Evolutionary conservation across 1,140 invertebrate species (phyloP).

Genomic region (Zaprionus davidi): DNA sequence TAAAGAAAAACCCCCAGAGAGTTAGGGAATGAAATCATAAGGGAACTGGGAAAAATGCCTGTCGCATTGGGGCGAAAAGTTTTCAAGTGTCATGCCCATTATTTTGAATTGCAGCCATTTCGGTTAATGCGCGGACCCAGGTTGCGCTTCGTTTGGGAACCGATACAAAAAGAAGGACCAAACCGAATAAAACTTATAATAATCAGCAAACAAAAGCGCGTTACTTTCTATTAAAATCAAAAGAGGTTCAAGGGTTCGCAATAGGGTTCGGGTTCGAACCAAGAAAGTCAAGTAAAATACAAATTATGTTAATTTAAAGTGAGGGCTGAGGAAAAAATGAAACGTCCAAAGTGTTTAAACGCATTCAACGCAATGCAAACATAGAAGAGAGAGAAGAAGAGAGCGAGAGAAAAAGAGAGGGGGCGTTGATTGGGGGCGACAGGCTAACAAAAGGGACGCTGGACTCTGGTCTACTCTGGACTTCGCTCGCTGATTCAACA

Average conservation of each 20-base stretch:
- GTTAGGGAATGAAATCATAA: neutral
- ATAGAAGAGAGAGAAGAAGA: neutral
- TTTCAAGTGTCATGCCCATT: conserved; percentile 71
- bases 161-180: conserved; percentile 51
- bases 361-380: conserved; percentile 45
- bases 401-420: neutral
- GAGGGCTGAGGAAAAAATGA: conserved; percentile 50
- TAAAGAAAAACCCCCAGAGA: neutral
- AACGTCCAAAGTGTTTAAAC: conserved; percentile 67
- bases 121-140: conserved; percentile 59
- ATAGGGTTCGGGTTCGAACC: conserved; percentile 26
- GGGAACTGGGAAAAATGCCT: neutral
- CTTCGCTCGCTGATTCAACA: conserved; percentile 17
- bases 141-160: conserved; percentile 13
- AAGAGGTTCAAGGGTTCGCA: conserved; percentile 34
- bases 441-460: conserved; percentile 56
- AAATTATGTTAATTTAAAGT: conserved; percentile 82
- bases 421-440: neutral
- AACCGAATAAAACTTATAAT: conserved; percentile 67
- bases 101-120: conserved; percentile 79
- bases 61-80: conserved; percentile 51
- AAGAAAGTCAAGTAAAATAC: conserved; percentile 63
- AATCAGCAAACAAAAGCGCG: conserved; percentile 70
- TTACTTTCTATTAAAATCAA: conserved; percentile 75
- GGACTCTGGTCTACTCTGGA: neutral